Percentiles rank a stretch among this genome's conserved stretches.
Conservation (phyloP, 1,140 invertebrate genomes). For the Sesamia nonagrioides region DNA sequence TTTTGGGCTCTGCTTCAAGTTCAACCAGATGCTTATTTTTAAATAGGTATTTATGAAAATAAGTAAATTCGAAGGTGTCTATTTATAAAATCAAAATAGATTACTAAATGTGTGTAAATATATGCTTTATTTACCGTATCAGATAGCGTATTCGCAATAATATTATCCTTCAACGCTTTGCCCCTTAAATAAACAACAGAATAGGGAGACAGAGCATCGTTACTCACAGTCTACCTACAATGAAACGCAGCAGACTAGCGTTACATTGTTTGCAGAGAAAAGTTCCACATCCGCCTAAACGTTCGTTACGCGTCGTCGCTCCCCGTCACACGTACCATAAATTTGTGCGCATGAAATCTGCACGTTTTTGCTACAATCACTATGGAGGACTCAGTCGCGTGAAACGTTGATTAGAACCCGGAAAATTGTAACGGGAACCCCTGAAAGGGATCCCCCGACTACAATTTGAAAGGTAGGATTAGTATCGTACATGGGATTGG, state of each 20-base stretch:
- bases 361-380: constrained; percentile 22
- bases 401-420: constrained; percentile 16
- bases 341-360: constrained; percentile 34
- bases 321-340: constrained; percentile 20
- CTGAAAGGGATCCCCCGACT: background rate
- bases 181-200: background rate
- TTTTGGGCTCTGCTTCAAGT: too few species aligned
- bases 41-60: too few species aligned
- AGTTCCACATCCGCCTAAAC: constrained; percentile 37
- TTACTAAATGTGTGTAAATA: too few species aligned
- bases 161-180: background rate
- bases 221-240: constrained; percentile 6
- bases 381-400: background rate
- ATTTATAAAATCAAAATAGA: too few species aligned
- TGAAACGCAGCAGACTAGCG: constrained; percentile 3
- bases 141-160: background rate
- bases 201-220: constrained; percentile 1
- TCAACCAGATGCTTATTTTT: too few species aligned
- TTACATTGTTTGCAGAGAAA: constrained; percentile 40
- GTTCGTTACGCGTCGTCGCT: constrained; percentile 41
- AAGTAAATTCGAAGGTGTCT: too few species aligned
- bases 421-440: background rate
- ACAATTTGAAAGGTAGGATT: constrained; percentile 1
- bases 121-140: background rate
- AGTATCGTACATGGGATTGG: background rate